A percentile compares a stretch with the other conserved stretches of the same genome.
phyloP scores from a whole-genome alignment of 2,797 vertebrate species.

The Tragopan temminckii region DNA sequence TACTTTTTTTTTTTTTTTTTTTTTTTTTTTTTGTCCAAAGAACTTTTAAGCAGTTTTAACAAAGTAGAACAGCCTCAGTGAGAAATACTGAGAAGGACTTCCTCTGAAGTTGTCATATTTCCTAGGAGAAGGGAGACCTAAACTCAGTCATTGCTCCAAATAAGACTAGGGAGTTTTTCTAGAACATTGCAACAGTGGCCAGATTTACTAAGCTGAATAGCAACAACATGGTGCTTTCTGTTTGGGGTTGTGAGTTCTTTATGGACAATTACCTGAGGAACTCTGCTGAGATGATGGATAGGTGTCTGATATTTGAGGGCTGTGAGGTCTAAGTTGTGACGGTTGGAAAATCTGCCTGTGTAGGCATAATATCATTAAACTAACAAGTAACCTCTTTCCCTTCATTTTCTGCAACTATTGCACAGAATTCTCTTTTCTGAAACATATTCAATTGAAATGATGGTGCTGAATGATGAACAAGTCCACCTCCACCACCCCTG shows the following conservation, averaged over 20 bases:
- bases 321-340: neutral
- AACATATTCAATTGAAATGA: neutral
- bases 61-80: neutral
- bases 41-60: neutral
- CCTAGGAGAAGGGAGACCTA: neutral
- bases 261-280: neutral
- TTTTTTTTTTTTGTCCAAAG: neutral
- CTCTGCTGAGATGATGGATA: neutral
- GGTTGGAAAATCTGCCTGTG: neutral
- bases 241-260: neutral
- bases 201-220: neutral
- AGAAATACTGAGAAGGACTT: neutral
- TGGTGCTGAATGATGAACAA: constrained; percentile 42
- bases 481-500: constrained; percentile 27
- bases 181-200: neutral
- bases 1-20: neutral
- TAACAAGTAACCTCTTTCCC: neutral
- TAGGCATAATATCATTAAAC: neutral
- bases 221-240: neutral
- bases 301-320: neutral
- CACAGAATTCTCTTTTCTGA: neutral
- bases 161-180: neutral
- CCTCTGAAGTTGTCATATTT: neutral
- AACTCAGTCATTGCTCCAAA: neutral
- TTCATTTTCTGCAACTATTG: neutral